phyloP scores from a whole-genome alignment of 2,888 invertebrate species.

The Netelia inedita region DNA sequence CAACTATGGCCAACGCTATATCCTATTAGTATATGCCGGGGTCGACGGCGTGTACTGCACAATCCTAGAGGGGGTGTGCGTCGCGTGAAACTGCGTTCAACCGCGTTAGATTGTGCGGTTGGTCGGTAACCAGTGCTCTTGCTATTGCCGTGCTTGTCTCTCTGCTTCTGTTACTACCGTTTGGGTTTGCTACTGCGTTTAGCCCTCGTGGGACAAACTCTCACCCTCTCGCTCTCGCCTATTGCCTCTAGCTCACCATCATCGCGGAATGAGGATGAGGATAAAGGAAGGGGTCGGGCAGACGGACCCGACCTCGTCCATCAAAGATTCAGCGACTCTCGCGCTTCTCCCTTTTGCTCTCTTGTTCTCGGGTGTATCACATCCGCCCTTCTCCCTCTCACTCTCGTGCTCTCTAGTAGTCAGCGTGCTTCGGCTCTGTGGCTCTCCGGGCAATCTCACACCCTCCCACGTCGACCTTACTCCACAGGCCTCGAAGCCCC shows the following conservation, averaged over 20 bases:
- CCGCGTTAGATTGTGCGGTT: slow-evolving; percentile 71
- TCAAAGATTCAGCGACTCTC: slow-evolving; percentile 83
- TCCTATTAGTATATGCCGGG: slow-evolving; percentile 63
- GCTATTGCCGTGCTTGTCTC: slow-evolving; percentile 53
- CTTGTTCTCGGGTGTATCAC: slow-evolving; percentile 38
- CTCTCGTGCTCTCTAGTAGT: slow-evolving; percentile 53
- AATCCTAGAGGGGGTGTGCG: slow-evolving; percentile 38
- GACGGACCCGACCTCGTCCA: slow-evolving; percentile 76
- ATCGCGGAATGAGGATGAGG: slow-evolving; percentile 47
- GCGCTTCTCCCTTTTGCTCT: slow-evolving; percentile 79
- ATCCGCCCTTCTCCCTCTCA: slow-evolving; percentile 55
- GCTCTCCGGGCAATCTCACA: slow-evolving; percentile 42
- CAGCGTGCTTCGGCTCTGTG: slow-evolving; percentile 35
- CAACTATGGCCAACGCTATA: slow-evolving; percentile 23
- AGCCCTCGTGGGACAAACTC: slow-evolving; percentile 58
- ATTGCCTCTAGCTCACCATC: slow-evolving; percentile 66
- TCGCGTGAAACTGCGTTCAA: slow-evolving; percentile 68
- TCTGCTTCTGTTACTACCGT: slow-evolving; percentile 10
- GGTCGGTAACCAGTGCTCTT: slow-evolving; percentile 68
- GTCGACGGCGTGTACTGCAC: slow-evolving; percentile 47
- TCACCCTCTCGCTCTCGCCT: slow-evolving; percentile 59
- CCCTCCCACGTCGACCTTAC: slow-evolving; percentile 59
- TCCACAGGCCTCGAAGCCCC: slow-evolving; percentile 41
- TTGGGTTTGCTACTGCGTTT: slow-evolving; percentile 60
- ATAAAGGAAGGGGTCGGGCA: slow-evolving; percentile 69